Base-by-base conservation (phyloP, 64 coral and sea anemone species). In the Orbicella faveolata region DNA sequence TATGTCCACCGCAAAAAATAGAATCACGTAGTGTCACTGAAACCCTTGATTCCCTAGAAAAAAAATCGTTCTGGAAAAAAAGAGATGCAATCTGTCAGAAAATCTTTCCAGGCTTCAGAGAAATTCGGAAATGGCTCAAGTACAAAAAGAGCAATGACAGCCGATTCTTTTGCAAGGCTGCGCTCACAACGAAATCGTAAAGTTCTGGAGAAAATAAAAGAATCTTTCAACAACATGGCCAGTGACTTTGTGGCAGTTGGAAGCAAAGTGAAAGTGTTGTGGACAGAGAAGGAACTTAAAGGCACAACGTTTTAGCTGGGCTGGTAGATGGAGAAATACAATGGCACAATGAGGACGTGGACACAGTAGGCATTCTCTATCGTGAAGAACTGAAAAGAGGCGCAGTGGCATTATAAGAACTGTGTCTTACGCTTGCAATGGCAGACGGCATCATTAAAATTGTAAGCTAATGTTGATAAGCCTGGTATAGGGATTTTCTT, bases 391-490 rank as follows among this genome's bases (percentile, higher is more conserved):
- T 65, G 33, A 90, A 72, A 74, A 74, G 55, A 44, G 78, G 89
- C 70, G 73, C 72, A 59, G 75, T 48, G 19, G 85, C 51, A n/a
- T 72, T 88, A 20, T 88, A 88, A 30, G 85, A 88, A 62, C 66
- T 87, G 44, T 87, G 76, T 79, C 25, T 90, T 51, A 90, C 77
- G n/a, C 53, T 36, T 54, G 77, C 75, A 81, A 79, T 90, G 55
- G 57, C 88, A 9, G 88, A 90, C 19, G 88, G 88, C 54, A 90
- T 90, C 16, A 20, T 74, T 48, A 90, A 83, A 90, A 57, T 57
- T 79, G 0, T 16, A 9, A 73, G 70, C 70, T 73, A 33, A 73
- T 73, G 70, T 7, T 35, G 34, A 25, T 25, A 35, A 41, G 39
- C 39, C 39, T 4, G 4, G 39, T 41, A 41, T 41, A 41, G 39